Evolutionary conservation across 2,888 invertebrate genomes (phyloP), one percentile per base, ranked within the genome.

Genomic region (Papilio demoleus): DNA sequence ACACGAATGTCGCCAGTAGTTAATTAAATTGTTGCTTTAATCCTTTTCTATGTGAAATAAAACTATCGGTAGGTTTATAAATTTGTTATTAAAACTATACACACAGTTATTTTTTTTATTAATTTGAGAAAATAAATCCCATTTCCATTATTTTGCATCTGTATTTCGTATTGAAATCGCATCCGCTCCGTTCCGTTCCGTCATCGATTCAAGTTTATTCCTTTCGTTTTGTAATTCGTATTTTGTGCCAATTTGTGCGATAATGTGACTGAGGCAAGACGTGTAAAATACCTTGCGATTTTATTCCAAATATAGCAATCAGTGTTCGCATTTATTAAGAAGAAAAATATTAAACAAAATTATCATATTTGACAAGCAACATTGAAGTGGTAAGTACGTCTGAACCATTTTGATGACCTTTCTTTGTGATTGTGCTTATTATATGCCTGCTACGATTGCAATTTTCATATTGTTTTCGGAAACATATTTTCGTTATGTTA

Each of bases 231-330:
- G 74, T 72, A 64, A 76, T 78, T 80, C 76, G 31, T 31, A 31
- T 4, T 31, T 31, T 6, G 31, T 31, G n/a, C n/a, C 79, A 79
- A 77, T 82, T 83, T 84, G 79, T 78, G 83, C 79, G 79, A 82
- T 76, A 80, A 78, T 81, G 80, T 79, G 77, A 80, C 74, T 79
- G 79, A 77, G 75, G 79, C 84, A 84, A 84, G 83, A 81, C 82
- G 81, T 84, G 68, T 74, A 75, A 80, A 80, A 75, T 73, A 74
- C 77, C 73, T 75, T 77, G 73, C 73, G 72, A 80, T 81, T 85
- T 82, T 81, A 78, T 81, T 81, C 77, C 78, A 77, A 34, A 56
- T 67, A 68, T 67, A 68, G 58, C 63, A 70, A 60, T 68, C 62
- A 69, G 70, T 72, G 68, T 71, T 45, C 61, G 69, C 31, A 56